Conservation (phyloP, 2,113 vertebrate species). For the Ophthalmolycus amberensis region DNA sequence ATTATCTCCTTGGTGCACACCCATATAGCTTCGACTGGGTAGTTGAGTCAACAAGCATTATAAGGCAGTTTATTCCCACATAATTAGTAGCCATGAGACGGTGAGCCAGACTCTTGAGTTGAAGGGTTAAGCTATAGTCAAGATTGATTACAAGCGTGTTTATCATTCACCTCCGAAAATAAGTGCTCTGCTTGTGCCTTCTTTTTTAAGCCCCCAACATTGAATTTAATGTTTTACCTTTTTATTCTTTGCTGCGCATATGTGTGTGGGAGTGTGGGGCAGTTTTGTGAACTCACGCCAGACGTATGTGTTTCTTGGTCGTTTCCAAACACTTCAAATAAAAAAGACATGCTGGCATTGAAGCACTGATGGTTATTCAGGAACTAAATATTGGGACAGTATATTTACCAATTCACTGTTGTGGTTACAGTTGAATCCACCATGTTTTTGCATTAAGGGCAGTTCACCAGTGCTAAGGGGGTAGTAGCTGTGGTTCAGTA, state of each 20-base stretch:
- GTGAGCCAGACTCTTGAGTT: constrained; percentile 33
- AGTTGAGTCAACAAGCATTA: constrained; percentile 63
- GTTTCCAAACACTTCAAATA: background rate
- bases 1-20: constrained; percentile 69
- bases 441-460: constrained; percentile 1
- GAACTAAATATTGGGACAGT: background rate
- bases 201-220: background rate
- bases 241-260: constrained; percentile 5
- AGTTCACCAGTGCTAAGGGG: background rate
- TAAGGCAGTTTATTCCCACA: constrained; percentile 51
- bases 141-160: constrained; percentile 38
- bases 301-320: background rate
- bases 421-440: background rate
- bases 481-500: no score
- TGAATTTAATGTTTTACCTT: constrained; percentile 2
- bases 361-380: background rate
- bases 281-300: background rate
- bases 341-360: background rate
- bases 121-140: constrained; percentile 61
- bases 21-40: constrained; percentile 17
- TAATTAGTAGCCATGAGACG: constrained; percentile 65
- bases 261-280: constrained; percentile 5
- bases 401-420: background rate
- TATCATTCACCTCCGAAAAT: constrained; percentile 39
- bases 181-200: background rate